These are phyloP conservation scores for Potamilus streckersoni DNA, from an alignment of 1,140 invertebrate species.

Conservation along the genomic window DNA sequence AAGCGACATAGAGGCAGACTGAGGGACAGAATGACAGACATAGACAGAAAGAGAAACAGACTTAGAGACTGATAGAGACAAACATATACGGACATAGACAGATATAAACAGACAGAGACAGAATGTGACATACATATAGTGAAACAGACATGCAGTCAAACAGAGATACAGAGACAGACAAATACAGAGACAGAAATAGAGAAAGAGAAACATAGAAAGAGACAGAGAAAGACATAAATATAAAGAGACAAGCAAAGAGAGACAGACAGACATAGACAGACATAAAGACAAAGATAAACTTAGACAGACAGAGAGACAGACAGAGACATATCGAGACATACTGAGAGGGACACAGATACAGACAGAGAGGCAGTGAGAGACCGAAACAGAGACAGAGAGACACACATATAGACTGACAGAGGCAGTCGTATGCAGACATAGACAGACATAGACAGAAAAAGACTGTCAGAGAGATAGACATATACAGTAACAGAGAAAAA, in stretches of 20 bases:
- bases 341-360: constrained; percentile 1
- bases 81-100: constrained; percentile 6
- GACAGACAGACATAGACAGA: too few species aligned
- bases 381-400: not conserved
- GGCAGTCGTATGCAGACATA: not conserved
- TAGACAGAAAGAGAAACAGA: too few species aligned
- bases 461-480: too few species aligned
- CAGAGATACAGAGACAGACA: constrained; percentile 33
- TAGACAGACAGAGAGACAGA: too few species aligned
- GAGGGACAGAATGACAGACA: too few species aligned
- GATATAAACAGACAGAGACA: constrained; percentile 2
- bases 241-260: too few species aligned
- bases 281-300: too few species aligned
- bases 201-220: too few species aligned
- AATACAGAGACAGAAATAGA: constrained; percentile 21
- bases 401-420: constrained; percentile 2
- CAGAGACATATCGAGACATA: too few species aligned
- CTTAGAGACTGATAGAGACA: too few species aligned
- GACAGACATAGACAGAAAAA: constrained; percentile 10
- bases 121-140: constrained; percentile 1
- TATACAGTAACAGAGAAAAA: too few species aligned
- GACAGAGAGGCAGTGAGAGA: not conserved
- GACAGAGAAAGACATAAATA: not conserved
- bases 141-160: constrained; percentile 17
- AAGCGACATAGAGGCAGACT: too few species aligned